Conservation (phyloP, 1,140 invertebrate species). For the Triops longicaudatus region DNA sequence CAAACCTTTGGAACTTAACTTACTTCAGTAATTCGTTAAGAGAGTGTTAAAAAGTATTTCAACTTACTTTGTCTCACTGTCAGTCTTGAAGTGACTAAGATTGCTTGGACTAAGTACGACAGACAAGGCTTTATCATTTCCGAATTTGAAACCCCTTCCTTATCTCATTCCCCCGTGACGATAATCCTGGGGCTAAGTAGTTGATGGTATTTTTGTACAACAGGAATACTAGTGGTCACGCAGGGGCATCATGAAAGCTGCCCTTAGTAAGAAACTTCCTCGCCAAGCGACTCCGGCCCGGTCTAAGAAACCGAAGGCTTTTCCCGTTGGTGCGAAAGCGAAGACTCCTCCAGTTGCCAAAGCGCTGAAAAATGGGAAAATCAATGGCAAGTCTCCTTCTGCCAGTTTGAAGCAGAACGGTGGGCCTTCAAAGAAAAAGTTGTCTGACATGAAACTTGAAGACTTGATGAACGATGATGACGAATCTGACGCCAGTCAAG, state of each 20-base stretch:
- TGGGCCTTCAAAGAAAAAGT: background rate
- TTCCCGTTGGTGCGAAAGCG: background rate
- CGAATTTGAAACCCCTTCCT: background rate
- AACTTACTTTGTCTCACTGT: background rate
- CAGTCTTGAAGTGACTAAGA: background rate
- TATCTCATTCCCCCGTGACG: background rate
- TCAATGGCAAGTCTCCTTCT: background rate
- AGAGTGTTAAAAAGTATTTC: background rate
- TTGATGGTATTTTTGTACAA: background rate
- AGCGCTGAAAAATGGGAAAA: background rate
- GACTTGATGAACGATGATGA: slow-evolving; percentile 3
- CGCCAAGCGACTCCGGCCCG: background rate
- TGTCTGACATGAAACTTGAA: background rate
- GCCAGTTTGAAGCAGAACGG: background rate
- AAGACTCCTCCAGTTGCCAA: background rate
- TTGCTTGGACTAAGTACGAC: background rate
- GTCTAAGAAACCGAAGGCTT: background rate
- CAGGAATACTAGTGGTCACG: background rate
- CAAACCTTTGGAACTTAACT: too few species aligned
- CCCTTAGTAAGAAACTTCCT: background rate
- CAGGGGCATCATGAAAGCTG: background rate
- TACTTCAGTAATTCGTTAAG: background rate
- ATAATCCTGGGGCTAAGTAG: background rate
- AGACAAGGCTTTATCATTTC: slow-evolving; percentile 9
- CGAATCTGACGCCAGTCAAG: background rate